Base-by-base conservation (phyloP, 2,797 vertebrate genomes). In the Melanotaenia maccullochi region DNA sequence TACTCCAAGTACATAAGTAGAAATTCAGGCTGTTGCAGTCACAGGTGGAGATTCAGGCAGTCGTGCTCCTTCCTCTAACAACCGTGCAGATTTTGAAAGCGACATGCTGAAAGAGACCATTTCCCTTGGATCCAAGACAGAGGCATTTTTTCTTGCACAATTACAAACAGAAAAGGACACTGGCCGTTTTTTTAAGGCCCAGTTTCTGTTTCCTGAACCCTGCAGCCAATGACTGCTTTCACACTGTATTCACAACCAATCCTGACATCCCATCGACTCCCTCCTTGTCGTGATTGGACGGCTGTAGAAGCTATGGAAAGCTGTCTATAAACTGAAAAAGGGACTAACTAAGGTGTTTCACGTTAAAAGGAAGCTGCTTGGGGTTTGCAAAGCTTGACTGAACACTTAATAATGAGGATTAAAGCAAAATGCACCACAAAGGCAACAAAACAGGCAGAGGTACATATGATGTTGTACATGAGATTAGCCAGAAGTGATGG, bases 101-200 rank as follows among this genome's bases (percentile, higher is more conserved):
- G 76, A 61, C 32, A 13, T 54, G 61, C 59, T 7, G 47, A 60
- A 72, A 70, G 60, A 75, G 78, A 86, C 83, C 32, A 77, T 82
- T 86, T 82, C 88, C 90, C 87, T 85, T 81, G 79, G 80, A 87
- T 89, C 87, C 89, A 87, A 74, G 81, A 87, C 88, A 87, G 83
- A 90, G 85, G 83, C 85, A 91, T 90, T 88, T 78, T 85, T 86
- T 88, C 86, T 92, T 89, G 91, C 93, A 93, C 92, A 93, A 93
- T 84, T 85, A 65, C 51, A 86, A 87, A 85, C 85, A 81, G 84
- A 84, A 90, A 79, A 71, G 57, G 81, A 92, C 83, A 72, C 60
- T 30, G 75, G 89, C 85, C 83, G 77, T 76, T 75, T 81, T 76
- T 42, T 47, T n/a, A 20, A 83, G 88, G 85, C 86, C 79, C 44